Percentiles rank a stretch among this genome's conserved stretches.
phyloP scores from a whole-genome alignment of 2,888 invertebrate species.

The Sphaerophoria rueppellii region DNA sequence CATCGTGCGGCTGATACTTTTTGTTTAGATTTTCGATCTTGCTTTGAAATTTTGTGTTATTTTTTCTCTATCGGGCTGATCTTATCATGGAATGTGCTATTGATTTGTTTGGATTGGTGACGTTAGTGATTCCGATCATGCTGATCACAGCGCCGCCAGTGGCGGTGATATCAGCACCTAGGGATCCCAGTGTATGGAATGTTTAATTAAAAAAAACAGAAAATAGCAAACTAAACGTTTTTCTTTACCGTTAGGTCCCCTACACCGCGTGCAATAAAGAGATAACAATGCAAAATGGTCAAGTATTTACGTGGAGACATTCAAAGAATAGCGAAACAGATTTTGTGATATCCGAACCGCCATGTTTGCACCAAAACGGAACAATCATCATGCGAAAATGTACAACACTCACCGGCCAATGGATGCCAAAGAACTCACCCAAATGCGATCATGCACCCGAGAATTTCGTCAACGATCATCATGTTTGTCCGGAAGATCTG shows the following conservation, averaged over 20 bases:
- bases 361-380: conserved; percentile 77
- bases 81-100: conserved; percentile 64
- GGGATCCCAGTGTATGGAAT: conserved; percentile 64
- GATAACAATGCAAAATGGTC: conserved; percentile 33
- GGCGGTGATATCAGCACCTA: conserved; percentile 9
- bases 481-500: conserved; percentile 77
- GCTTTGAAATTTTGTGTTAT: neutral
- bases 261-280: conserved; percentile 55
- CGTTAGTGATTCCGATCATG: conserved; percentile 49
- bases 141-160: conserved; percentile 7
- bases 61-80: conserved; percentile 32
- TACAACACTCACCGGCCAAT: conserved; percentile 68
- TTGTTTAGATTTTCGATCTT: conserved; percentile 12
- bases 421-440: conserved; percentile 76
- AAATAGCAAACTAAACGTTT: conserved; percentile 12
- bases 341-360: conserved; percentile 77
- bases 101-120: conserved; percentile 59
- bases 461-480: conserved; percentile 36
- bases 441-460: conserved; percentile 70
- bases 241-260: conserved; percentile 40
- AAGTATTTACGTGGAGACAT: conserved; percentile 55
- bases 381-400: conserved; percentile 67
- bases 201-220: neutral
- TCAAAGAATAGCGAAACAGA: conserved; percentile 51
- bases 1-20: conserved; percentile 17